Base-by-base conservation (phyloP, 2,888 invertebrate genomes). In the Malthinus flaveolus region DNA sequence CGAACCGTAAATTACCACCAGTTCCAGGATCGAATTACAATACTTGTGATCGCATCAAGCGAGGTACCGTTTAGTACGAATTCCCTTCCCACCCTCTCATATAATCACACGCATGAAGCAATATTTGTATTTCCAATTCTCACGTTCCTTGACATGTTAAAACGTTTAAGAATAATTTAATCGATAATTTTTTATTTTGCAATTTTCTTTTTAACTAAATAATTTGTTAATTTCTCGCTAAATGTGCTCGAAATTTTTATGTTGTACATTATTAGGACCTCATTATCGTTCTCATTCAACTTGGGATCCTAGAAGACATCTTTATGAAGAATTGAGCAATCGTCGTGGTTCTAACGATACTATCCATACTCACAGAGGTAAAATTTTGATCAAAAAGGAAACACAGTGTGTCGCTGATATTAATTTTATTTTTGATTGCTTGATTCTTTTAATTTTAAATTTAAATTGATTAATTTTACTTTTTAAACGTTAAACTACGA, bases 1-100 rank as follows among this genome's bases (percentile, higher is more conserved):
- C 94, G 52, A 95, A 95, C 80, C 85, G 94, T 70, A 95, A 95
- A 79, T 84, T 94, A 56, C 94, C 95, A 1, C 95, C 95, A 13
- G 94, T 95, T 6, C 94, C 94, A 52, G 94, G 94, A 68, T 93
- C 93, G 53, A 94, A 94, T 81, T 94, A 94, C 83, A 94, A 93
- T 79, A 95, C 94, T 32, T 94, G 94, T 80, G 94, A 95, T 81
- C 85, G 94, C 74, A 93, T 94, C 83, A 94, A 94, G 85, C 87
- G 94, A 82, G 93, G 93, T 88, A 93, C 90, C 80, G 90, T 90
- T 71, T 90, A 91, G 91, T 92, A 86, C 71, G 47, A n/a, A 11
- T 50, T 33, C 49, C 31, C 39, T 8, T n/a, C 49, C 31, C 39
- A 15, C 13, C 9, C 45, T 23, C 54, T 46, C 59, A 55, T 51